Base-by-base conservation (phyloP, 2,888 invertebrate species). In the Oligia latruncula region DNA sequence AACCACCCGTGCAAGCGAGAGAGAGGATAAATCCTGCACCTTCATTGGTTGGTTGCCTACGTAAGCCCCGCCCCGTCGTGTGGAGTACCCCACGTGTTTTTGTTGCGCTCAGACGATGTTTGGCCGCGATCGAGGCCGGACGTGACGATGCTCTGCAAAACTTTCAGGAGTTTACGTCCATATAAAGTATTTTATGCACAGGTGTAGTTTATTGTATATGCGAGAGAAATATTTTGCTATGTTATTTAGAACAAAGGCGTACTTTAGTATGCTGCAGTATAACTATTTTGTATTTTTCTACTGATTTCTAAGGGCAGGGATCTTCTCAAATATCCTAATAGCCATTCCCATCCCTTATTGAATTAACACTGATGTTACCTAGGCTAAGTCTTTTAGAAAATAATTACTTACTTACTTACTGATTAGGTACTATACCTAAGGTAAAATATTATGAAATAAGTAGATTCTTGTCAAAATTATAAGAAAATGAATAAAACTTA, bases 31-130 rank as follows among this genome's bases (percentile, higher is more conserved):
- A 81, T 67, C 2, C 17, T 2, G 52, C 3, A 11, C 20, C 64
- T 17, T 86, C 74, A 93, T 95, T 96, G 94, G 95, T 71, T 49
- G 77, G 43, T 23, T 65, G 8, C 13, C 13, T 15, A 35, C 35
- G 17, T 74, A 81, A 86, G 90, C 92, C 82, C 93, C 95, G 93
- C 95, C 96, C 90, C 82, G 81, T 84, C 77, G 81, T 85, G 85
- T 90, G 87, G 87, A 90, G 92, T 86, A 87, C 84, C 89, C 91
- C 94, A 93, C 94, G 94, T 95, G 95, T 95, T 95, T 95, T 95
- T 95, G 94, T 93, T 92, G 90, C 88, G 87, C 83, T 91, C 94
- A 96, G 92, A 95, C 89, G 92, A 92, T 90, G 91, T 90, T 91
- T 87, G 92, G 92, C 87, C 87, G 79, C 87, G 80, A 85, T 74